These are phyloP conservation scores for Aphaenogaster floridana DNA, from an alignment of 1,140 invertebrate genomes.

Conservation along the genomic window DNA sequence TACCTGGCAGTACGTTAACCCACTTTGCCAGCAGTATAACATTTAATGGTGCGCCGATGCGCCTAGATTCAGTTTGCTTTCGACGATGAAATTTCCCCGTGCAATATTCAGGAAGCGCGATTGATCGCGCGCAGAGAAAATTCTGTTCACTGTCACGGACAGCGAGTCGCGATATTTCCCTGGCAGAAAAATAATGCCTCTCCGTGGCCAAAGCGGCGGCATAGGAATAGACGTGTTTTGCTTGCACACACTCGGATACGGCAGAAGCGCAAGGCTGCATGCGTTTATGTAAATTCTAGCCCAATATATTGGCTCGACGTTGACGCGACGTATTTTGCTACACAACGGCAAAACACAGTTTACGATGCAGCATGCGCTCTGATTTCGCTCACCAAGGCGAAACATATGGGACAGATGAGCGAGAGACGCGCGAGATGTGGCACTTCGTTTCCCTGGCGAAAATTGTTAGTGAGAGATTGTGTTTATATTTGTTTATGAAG, in stretches of 20 bases:
- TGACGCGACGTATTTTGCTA: constrained; percentile 4
- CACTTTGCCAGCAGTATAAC: constrained; percentile 34
- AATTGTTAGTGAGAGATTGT: no score
- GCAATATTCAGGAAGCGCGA: neutral
- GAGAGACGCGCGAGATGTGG: neutral
- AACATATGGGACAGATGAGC: neutral
- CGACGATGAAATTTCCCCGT: constrained; percentile 9
- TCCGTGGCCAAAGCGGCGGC: neutral
- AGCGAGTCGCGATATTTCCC: neutral
- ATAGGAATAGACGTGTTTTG: constrained; percentile 36
- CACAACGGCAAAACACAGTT: constrained; percentile 16
- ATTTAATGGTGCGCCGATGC: neutral
- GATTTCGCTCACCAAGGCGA: constrained; percentile 24
- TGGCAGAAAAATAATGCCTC: constrained; percentile 32
- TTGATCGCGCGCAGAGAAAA: neutral
- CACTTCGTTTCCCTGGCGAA: neutral
- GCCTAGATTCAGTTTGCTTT: neutral
- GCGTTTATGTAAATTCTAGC: constrained; percentile 54
- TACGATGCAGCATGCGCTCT: constrained; percentile 14
- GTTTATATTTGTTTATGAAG: no score
- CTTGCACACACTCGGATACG: neutral
- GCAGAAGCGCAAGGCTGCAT: neutral
- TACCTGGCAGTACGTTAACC: constrained; percentile 53
- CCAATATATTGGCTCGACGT: constrained; percentile 31
- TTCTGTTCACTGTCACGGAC: constrained; percentile 7